Percentiles rank a stretch among this genome's conserved stretches.
These are phyloP conservation scores for Cotesia vestalis DNA, from an alignment of 1,140 invertebrate genomes.

Conservation along the genomic window DNA sequence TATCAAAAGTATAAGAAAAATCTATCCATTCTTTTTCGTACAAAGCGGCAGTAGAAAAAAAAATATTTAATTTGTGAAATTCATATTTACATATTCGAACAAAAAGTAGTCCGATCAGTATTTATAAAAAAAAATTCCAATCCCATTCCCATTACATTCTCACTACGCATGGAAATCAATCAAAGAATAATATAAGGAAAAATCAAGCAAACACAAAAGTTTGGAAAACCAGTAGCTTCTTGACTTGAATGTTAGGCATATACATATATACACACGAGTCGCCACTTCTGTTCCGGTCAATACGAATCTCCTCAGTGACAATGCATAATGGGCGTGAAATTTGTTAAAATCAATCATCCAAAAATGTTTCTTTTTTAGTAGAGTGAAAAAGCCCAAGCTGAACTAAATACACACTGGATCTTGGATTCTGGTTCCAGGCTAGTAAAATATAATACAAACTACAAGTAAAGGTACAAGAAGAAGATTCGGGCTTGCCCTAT, in stretches of 20 bases:
- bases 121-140: no score
- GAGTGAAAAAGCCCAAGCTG: background rate
- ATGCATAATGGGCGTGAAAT: conserved; percentile 65
- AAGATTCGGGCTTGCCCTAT: conserved; percentile 34
- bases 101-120: no score
- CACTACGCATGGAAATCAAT: background rate
- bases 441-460: background rate
- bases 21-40: no score
- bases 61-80: no score
- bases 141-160: no score
- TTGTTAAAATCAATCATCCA: conserved; percentile 55
- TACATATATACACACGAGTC: conserved; percentile 26
- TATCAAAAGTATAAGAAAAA: no score
- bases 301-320: conserved; percentile 43
- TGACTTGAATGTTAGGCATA: conserved; percentile 1
- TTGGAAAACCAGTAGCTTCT: conserved; percentile 15
- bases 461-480: background rate
- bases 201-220: conserved; percentile 6
- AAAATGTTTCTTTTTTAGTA: conserved; percentile 1
- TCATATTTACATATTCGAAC: no score
- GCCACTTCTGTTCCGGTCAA: conserved; percentile 51
- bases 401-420: no score
- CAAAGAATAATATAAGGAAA: conserved; percentile 7
- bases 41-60: no score
- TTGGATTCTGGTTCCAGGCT: background rate